Base-by-base conservation (phyloP, 2,113 vertebrate genomes). In the Melanostigma gelatinosum region DNA sequence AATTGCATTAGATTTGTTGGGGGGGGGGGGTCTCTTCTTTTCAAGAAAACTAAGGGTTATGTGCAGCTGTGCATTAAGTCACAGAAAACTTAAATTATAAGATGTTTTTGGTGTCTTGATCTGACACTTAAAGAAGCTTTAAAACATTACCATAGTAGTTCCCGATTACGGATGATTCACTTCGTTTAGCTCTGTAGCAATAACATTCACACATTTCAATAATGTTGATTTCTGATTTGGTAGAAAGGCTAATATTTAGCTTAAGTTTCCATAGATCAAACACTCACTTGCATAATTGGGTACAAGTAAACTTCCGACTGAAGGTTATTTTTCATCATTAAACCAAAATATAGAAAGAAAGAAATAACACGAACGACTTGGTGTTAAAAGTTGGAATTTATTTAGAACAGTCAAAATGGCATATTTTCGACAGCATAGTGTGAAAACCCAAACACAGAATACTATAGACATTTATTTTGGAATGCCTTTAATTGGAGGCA, bases 361-460 rank as follows among this genome's bases (percentile, higher is more conserved):
- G 6, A 73, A 2, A 64, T 3, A 82, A 67, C 62, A 82, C 10
- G 77, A 52, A 75, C 29, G 69, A 64, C 34, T 72, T 71, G 4
- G 16, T 65, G 38, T 80, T 44, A 44, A 55, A 77, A 34, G 4
- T 34, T 69, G 78, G 68, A 54, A 62, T 86, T 88, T 90, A 85
- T 88, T 90, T 62, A 52, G 55, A 75, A 40, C 55, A 83, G 69
- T 40, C 65, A 75, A 88, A 75, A 60, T 18, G 62, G 61, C 64
- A 52, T 9, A 40, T 48, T 48, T 13, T 52, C 20, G 27, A 36
- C 44, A 34, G 24, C 2, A 40, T 24, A 40, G 44, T 74, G 24
- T 38, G 78, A 61, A 80, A 20, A 64, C 13, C 4, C 9, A 40
- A 69, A 62, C 34, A 29, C 46, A 34, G 34, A 34, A 34, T 34